Evolutionary conservation across 2,113 vertebrate species (phyloP).

Genomic region (Anolis sagrei): DNA sequence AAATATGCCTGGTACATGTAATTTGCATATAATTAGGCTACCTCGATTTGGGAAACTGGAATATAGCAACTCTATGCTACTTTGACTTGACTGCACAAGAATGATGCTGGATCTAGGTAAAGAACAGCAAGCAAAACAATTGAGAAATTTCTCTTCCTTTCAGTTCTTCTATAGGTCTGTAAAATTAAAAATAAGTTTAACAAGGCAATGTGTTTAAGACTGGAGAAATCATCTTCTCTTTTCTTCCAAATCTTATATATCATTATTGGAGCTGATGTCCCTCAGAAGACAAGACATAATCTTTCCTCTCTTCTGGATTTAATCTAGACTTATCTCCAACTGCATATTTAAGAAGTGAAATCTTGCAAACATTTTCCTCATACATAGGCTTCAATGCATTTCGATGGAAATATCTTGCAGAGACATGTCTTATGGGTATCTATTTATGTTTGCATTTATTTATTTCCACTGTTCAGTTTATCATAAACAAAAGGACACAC

Average conservation of each 20-base stretch:
- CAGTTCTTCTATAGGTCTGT: conserved; percentile 29
- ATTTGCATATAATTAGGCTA: too few relatives aligned
- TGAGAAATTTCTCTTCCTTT: conserved; percentile 37
- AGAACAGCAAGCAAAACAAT: conserved; percentile 46
- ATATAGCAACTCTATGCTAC: too few relatives aligned
- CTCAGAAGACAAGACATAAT: too few relatives aligned
- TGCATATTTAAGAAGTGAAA: conserved; percentile 30
- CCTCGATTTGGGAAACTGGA: too few relatives aligned
- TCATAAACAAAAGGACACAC: background rate
- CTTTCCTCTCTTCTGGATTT: conserved; percentile 27
- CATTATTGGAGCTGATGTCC: background rate
- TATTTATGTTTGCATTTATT: background rate
- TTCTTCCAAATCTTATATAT: conserved; percentile 42
- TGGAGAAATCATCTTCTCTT: background rate
- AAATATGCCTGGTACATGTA: too few relatives aligned
- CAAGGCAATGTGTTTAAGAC: background rate
- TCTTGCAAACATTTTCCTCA: conserved; percentile 38
- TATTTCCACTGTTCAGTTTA: background rate
- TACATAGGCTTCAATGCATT: conserved; percentile 35
- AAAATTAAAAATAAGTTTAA: background rate
- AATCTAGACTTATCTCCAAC: conserved; percentile 34
- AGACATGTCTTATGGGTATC: background rate
- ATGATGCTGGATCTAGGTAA: background rate
- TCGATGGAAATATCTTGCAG: conserved; percentile 26
- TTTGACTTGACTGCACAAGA: too few relatives aligned